phyloP scores from a whole-genome alignment of 2,797 vertebrate species.

The Lacerta agilis region DNA sequence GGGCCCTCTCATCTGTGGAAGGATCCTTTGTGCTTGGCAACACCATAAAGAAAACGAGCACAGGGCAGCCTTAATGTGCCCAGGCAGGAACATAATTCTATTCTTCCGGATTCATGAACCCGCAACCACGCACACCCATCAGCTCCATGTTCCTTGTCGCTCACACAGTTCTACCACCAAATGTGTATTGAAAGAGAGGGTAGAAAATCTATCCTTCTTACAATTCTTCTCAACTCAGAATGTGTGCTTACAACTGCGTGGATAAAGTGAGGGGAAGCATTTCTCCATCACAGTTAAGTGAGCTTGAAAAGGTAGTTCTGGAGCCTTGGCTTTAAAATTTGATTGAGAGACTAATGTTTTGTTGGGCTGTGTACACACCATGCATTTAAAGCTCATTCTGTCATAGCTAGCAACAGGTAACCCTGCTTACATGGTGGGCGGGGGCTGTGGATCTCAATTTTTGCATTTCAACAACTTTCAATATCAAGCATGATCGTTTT shows the following conservation, averaged over 20 bases:
- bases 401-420: background rate
- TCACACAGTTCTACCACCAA: background rate
- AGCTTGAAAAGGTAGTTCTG: background rate
- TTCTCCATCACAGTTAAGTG: background rate
- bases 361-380: too few species aligned
- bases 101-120: background rate
- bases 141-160: background rate
- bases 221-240: background rate
- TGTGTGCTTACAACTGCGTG: background rate
- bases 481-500: too few species aligned
- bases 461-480: background rate
- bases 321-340: background rate
- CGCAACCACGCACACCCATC: background rate
- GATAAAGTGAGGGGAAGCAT: background rate
- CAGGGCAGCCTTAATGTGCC: background rate
- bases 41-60: background rate
- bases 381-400: background rate
- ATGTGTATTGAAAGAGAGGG: background rate
- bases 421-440: background rate
- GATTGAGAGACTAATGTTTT: background rate
- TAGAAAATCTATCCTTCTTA: background rate
- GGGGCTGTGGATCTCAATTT: background rate
- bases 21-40: constrained; percentile 6
- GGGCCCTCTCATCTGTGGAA: background rate
- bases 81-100: background rate